Evolutionary conservation across 2,888 invertebrate species (phyloP), one percentile per base, ranked within the genome.

Genomic region (Stenchaetothrips biformis): DNA sequence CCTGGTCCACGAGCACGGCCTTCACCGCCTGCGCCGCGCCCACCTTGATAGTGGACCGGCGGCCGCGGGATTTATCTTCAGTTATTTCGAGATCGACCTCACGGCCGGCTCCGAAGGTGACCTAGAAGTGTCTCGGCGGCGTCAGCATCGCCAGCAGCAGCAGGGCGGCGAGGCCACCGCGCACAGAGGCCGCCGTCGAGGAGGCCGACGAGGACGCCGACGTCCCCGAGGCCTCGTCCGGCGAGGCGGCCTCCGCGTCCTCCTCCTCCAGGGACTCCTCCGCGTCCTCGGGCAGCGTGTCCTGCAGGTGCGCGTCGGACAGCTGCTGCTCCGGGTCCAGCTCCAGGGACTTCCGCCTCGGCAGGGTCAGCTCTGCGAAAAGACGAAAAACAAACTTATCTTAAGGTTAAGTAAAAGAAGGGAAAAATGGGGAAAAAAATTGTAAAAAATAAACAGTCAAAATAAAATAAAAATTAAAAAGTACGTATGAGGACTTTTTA

Each of bases 351-450:
- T 83, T 84, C 80, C 83, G 79, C 9, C 82, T 81, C 48, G 82
- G 83, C 77, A 84, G 79, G 79, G 84, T 84, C 83, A 84, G 83
- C 79, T 84, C 85, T 84, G 82, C 6, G 2, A 8, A 53, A 9
- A 53, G 53, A 6, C 25, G 2, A 25, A 81, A 81, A 25, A 81
- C 18, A 47, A 79, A 80, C 18, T n/a, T 48, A 80, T 47, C 59
- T 25, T 79, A 77, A 21, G 13, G 11, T 77, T 9, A 80, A 48
- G 27, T 53, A 59, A 81, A 48, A 80, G 80, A 80, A 49, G 21
- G 2, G n/a, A 21, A 16, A 37, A 62, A 62, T 53, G 18, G 49
- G n/a, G 7, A 78, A 48, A 48, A 49, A 18, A n/a, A 4, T 3
- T 78, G 47, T 25, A 16, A 49, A 27, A 13, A 48, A 16, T 25